Evolutionary conservation across 2,888 invertebrate genomes (phyloP), one percentile per base, ranked within the genome.

Genomic region (Drosophila niveifrons): DNA sequence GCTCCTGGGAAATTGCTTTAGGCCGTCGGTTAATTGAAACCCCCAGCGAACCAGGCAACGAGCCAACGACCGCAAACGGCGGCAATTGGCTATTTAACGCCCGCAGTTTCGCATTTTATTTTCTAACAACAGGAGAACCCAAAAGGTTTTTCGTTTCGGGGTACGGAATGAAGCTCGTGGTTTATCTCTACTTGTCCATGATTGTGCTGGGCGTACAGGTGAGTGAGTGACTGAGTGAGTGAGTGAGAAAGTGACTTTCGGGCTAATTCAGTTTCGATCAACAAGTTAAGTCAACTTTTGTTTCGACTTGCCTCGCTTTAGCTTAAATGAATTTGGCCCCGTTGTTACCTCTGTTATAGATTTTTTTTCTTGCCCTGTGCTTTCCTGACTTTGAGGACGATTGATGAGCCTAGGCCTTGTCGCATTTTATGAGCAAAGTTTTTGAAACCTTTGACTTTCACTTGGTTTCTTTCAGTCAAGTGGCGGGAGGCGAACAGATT

Each of bases 121-220:
- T 13, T 63, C 11, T 43, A 36, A 36, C 31, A n/a, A 36, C 11
- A 46, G 15, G 41, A 36, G 56, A 34, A 9, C 44, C 44, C 34
- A 41, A 61, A 75, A 43, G 36, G 23, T 23, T 23, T 23, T 18
- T 4, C 4, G 4, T 66, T 75, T 36, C 3, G 31, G n/a, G 71
- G 70, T 34, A 23, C 80, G 69, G 72, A 64, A 92, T 92, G 92
- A 92, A 91, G 87, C 90, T 91, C 52, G 90, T 87, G 47, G 80
- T 90, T 31, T 90, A 92, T 70, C 78, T 92, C 67, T 92, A 90
- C 53, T 77, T 92, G 74, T 90, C 91, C 62, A 86, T 92, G 83
- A 89, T 92, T 81, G 89, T 91, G 66, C 82, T 92, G 50, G 88
- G 91, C 59, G 92, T 90, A 56, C 91, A 91, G 92, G 92, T 92